Base-by-base conservation (phyloP, 2,797 vertebrate genomes). In the Lophotriccus pileatus region DNA sequence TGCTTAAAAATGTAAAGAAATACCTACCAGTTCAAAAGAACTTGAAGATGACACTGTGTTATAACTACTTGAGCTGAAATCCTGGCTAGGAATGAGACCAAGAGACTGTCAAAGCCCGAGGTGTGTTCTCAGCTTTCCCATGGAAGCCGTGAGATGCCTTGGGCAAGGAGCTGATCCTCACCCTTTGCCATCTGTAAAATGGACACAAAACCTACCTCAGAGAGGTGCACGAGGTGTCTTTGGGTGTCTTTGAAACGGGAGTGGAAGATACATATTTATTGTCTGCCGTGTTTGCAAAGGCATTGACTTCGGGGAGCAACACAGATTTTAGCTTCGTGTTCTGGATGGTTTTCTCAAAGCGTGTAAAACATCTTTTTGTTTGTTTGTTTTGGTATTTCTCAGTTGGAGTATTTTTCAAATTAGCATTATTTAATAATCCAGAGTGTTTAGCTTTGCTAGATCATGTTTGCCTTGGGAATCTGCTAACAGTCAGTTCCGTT, bases 1-100 rank as follows among this genome's bases (percentile, higher is more conserved):
- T 79, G 86, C 70, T 84, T 84, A 36, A 25, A 84, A 89, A 58
- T 59, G 76, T 89, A 32, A 88, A 76, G 60, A 62, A 84, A 32
- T 24, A 76, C 8, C 81, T 30, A 60, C 9, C 36, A 85, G 63
- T 64, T 94, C 63, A 77, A 92, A 85, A 75, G 87, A 94, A 79
- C 92, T 88, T 36, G 69, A 73, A 92, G 84, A 80, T 93, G 6
- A 95, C 91, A 89, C 77, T 96, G 95, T 93, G 90, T 64, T 83
- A 1, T 2, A 69, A 75, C 41, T 76, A 66, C 87, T 87, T 79
- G 94, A 90, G 80, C 47, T 63, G 75, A 81, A 93, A 68, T 22
- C 3, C 16, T 70, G 84, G 58, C 70, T 72, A 21, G 50, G 86
- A 72, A 14, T 1, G 72, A 92, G 87, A 84, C 67, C 87, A 56